These are phyloP conservation scores for Eupithecia vulgata DNA, from an alignment of 2,888 invertebrate species.

Conservation along the genomic window DNA sequence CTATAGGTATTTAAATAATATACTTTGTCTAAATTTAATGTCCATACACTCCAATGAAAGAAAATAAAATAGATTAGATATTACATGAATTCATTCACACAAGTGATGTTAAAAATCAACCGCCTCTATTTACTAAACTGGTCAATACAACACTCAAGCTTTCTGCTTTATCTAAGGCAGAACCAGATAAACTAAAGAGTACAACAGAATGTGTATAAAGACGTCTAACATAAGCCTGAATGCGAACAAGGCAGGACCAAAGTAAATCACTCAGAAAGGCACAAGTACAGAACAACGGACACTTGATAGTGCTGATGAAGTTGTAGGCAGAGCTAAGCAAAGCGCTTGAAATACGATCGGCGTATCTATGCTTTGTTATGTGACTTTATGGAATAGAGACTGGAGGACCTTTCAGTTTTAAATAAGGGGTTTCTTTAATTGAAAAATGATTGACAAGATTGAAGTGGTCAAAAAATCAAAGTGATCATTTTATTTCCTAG, in stretches of 20 bases:
- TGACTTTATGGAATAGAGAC: slow-evolving; percentile 5
- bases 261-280: slow-evolving; percentile 50
- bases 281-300: slow-evolving; percentile 41
- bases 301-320: slow-evolving; percentile 48
- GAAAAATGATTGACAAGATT: no score
- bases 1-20: no score
- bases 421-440: background rate
- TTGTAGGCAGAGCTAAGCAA: slow-evolving; percentile 37
- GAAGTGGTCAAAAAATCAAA: no score
- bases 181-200: slow-evolving; percentile 23
- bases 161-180: slow-evolving; percentile 10
- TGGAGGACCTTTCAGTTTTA: background rate
- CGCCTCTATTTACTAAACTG: background rate
- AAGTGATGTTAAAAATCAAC: background rate
- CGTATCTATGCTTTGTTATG: slow-evolving; percentile 8
- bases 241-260: slow-evolving; percentile 39
- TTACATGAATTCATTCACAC: background rate
- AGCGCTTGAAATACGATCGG: slow-evolving; percentile 30
- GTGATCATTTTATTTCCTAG: no score
- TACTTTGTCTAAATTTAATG: background rate
- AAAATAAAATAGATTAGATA: background rate
- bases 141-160: background rate
- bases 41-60: background rate
- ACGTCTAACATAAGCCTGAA: slow-evolving; percentile 35
- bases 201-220: slow-evolving; percentile 35